Base-by-base conservation (phyloP, 2,888 invertebrate genomes). In the Hedychridium roseum region DNA sequence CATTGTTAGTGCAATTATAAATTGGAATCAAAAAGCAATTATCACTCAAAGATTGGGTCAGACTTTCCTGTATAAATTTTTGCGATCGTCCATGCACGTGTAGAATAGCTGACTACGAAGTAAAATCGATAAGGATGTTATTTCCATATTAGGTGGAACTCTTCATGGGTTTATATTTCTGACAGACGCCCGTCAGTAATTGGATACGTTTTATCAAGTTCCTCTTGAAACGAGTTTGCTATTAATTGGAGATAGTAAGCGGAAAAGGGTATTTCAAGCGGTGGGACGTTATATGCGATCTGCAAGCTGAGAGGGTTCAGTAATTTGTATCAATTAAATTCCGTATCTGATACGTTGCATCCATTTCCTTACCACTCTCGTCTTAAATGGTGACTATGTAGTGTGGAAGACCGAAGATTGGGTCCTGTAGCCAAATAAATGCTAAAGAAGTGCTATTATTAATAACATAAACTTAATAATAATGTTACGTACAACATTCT, bases 251-350 rank as follows among this genome's bases (percentile, higher is more conserved):
- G 65, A 68, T 56, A 55, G 60, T 55, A 58, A 54, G 43, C 51
- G 60, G 60, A 58, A 54, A 37, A 58, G 53, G 59, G 50, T 60
- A 52, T 43, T 60, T 56, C 48, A 55, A 61, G 30, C 60, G 53
- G 37, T 60, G 64, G 44, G 60, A 61, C 35, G 54, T 54, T 26
- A 66, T 58, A 41, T 41, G 49, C 42, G 57, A 55, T 52, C 50
- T 55, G 53, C 47, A 42, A 50, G 43, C 57, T 55, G 60, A 46
- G 48, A 57, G 44, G 54, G 57, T 57, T 71, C 66, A 70, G 70
- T 70, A 71, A 71, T 71, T 70, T 66, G 61, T 70, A 71, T 68
- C 70, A 68, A 68, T 71, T 71, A 70, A 60, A 60, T 68, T 63
- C 60, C 53, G 54, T 38, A 46, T 55, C 41, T 51, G 64, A 72